These are phyloP conservation scores for Criorhina ranunculi DNA, from an alignment of 2,888 invertebrate genomes.

Conservation along the genomic window DNA sequence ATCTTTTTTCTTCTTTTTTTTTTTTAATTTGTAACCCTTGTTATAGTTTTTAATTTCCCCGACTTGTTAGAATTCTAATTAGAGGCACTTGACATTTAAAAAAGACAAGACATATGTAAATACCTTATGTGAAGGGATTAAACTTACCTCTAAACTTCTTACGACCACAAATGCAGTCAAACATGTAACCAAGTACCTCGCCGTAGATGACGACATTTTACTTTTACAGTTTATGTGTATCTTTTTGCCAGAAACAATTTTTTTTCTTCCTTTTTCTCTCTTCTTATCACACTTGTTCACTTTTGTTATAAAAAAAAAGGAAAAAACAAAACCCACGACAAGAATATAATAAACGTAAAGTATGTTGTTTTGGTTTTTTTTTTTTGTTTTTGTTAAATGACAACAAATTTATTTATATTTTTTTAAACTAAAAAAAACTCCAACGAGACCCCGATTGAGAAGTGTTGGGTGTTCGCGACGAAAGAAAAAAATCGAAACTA, in stretches of 20 bases:
- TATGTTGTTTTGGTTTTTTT: slow-evolving; percentile 10
- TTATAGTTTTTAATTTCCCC: too few species aligned
- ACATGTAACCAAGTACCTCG: slow-evolving; percentile 68
- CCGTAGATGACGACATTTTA: slow-evolving; percentile 70
- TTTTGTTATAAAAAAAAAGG: too few species aligned
- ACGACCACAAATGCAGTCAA: slow-evolving; percentile 64
- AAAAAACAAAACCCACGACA: slow-evolving; percentile 31
- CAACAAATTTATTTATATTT: slow-evolving; percentile 32
- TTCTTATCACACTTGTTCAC: slow-evolving; percentile 40
- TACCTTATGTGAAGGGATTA: neutral
- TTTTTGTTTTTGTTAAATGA: slow-evolving; percentile 20
- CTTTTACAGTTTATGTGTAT: slow-evolving; percentile 49
- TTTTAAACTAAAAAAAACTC: slow-evolving; percentile 45
- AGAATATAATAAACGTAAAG: slow-evolving; percentile 1
- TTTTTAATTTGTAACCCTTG: slow-evolving; percentile 7
- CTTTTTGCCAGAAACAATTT: slow-evolving; percentile 37
- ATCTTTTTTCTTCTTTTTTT: neutral
- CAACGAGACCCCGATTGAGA: slow-evolving; percentile 56
- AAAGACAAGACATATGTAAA: slow-evolving; percentile 4
- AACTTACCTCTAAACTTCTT: slow-evolving; percentile 72
- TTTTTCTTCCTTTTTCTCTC: slow-evolving; percentile 8
- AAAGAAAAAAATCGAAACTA: slow-evolving; percentile 77
- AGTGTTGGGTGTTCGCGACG: slow-evolving; percentile 63
- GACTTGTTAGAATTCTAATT: slow-evolving; percentile 68
- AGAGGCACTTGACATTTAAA: slow-evolving; percentile 26